Percentiles rank a stretch among this genome's conserved stretches.
phyloP scores from a whole-genome alignment of 2,797 vertebrate species.

The Tamandua tetradactyla region DNA sequence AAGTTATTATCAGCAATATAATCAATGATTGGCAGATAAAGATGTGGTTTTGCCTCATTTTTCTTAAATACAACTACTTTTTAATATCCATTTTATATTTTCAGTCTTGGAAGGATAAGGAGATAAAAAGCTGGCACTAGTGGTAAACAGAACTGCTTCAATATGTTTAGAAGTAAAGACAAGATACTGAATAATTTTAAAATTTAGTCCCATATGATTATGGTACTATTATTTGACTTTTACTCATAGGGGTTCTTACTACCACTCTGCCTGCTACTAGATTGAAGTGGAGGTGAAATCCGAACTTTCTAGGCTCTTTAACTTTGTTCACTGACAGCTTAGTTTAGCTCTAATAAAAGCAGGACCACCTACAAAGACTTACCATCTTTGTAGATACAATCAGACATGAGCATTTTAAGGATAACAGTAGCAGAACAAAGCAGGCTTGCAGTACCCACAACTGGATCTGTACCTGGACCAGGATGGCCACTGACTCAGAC shows the following conservation, averaged over 20 bases:
- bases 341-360: neutral
- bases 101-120: neutral
- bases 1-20: constrained; percentile 39
- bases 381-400: neutral
- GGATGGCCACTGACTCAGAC: neutral
- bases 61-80: neutral
- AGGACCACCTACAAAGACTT: neutral
- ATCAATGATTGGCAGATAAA: constrained; percentile 49
- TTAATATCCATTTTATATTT: constrained; percentile 29
- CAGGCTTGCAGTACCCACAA: neutral
- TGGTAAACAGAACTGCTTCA: neutral
- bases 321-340: neutral
- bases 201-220: neutral
- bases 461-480: neutral
- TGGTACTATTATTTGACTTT: neutral
- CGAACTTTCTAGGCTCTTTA: neutral
- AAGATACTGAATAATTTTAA: neutral
- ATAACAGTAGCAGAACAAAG: neutral
- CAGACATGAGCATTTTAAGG: neutral
- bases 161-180: neutral
- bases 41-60: constrained; percentile 45
- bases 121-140: constrained; percentile 10
- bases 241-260: neutral
- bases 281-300: neutral
- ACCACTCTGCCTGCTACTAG: neutral